Conservation (phyloP, 1,140 invertebrate species). For the Phymorhynchus buccinoides region DNA sequence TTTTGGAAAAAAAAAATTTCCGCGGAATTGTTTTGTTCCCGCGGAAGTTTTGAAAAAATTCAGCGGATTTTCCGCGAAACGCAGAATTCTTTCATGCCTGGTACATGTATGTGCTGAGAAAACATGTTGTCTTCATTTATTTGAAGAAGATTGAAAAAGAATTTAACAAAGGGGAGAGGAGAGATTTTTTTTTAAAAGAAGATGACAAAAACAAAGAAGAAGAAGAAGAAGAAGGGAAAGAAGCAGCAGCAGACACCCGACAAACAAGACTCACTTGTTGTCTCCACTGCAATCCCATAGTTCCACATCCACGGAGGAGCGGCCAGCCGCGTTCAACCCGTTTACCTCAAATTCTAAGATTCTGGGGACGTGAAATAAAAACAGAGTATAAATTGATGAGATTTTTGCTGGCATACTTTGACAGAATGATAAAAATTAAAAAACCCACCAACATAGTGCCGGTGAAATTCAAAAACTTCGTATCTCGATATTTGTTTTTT, state of each 20-base stretch:
- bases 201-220: too few relatives aligned
- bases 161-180: neutral
- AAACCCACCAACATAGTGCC: too few relatives aligned
- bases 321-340: conserved; percentile 74
- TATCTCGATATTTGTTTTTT: too few relatives aligned
- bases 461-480: too few relatives aligned
- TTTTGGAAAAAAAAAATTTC: too few relatives aligned
- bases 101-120: neutral
- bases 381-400: neutral
- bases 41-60: too few relatives aligned
- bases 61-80: too few relatives aligned
- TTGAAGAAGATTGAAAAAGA: neutral
- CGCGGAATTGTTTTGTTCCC: too few relatives aligned
- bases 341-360: conserved; percentile 82
- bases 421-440: neutral
- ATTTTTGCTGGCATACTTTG: too few relatives aligned
- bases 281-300: conserved; percentile 84
- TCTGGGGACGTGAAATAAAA: conserved; percentile 60
- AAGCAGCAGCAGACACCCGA: neutral
- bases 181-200: too few relatives aligned
- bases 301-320: conserved; percentile 79
- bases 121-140: neutral
- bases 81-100: too few relatives aligned
- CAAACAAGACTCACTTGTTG: conserved; percentile 74
- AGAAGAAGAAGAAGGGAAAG: too few relatives aligned